A percentile compares a stretch with the other conserved stretches of the same genome.
Conservation (phyloP, 2,797 vertebrate genomes). For the Peromyscus aztecus region DNA sequence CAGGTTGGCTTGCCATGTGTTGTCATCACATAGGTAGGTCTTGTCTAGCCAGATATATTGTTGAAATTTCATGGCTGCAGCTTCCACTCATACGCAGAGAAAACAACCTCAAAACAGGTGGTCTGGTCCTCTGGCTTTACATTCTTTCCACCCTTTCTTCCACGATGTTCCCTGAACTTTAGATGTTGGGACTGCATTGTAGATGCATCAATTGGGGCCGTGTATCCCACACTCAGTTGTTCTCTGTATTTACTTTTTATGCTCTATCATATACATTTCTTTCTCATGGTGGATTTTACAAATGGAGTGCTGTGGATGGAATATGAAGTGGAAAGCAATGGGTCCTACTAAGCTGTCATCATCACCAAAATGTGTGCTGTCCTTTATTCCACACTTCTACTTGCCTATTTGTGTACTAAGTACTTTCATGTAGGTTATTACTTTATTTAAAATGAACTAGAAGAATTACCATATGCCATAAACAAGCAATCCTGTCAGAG, state of each 20-base stretch:
- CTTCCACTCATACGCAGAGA: background rate
- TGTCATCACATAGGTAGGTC: background rate
- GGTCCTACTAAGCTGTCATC: background rate
- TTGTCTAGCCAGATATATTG: background rate
- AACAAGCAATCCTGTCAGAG: background rate
- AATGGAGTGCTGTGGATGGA: background rate
- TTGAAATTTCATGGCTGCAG: background rate
- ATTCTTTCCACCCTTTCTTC: background rate
- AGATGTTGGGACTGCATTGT: background rate
- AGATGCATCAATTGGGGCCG: background rate
- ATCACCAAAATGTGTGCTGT: background rate
- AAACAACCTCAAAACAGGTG: background rate
- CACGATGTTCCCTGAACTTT: background rate
- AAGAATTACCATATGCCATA: background rate
- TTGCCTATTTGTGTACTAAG: background rate
- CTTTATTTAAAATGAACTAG: background rate
- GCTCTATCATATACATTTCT: background rate
- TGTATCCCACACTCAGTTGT: fast-evolving
- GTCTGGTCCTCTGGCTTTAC: background rate
- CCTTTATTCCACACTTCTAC: background rate
- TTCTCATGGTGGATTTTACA: background rate
- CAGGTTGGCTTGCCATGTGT: fast-evolving
- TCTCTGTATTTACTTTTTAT: background rate
- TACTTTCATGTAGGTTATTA: background rate
- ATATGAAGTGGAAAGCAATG: background rate